Base-by-base conservation (phyloP, 2,113 vertebrate genomes). In the Todiramphus saurophagus region DNA sequence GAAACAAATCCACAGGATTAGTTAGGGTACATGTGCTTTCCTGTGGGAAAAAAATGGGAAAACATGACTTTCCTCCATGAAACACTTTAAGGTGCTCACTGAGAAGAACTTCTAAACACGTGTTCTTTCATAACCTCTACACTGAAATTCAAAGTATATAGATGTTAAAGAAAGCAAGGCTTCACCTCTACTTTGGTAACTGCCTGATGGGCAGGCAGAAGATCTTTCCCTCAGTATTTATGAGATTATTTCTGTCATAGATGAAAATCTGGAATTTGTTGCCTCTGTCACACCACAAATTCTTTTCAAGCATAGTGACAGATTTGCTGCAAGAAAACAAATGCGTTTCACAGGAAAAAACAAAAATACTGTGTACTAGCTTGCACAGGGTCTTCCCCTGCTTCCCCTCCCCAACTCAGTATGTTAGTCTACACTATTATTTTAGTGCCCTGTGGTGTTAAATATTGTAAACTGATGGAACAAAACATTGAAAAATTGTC, bases 341-440 rank as follows among this genome's bases (percentile, higher is more conserved):
- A 68, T 68, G 27, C 72, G 14, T 16, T 78, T 48, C 13, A 16
- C 24, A 73, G 30, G 28, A 91, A 75, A 24, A 72, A 90, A 68
- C 3, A 68, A 90, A 86, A 67, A 27, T 20, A 70, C 6, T n/a
- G 9, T 8, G 2, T 11, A 39, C 11, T n/a, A 73, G 4, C 7
- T 23, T 39, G 21, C 23, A 64, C 1, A 41, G 3, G 1, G 13
- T 76, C 77, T 67, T 48, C 15, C 37, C 7, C 14, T 70, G 14
- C 25, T 63, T 77, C 5, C 8, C 6, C 6, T 0, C 0, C 13
- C 4, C 50, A 7, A 3, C 5, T 8, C 55, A 80, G 33, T 41
- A 55, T 21, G 23, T 84, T 68, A 60, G 68, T 82, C 27, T 76
- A 17, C 63, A 50, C n/a, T 55, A 35, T 31, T 87, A 75, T 73